A percentile compares a stretch with the other conserved stretches of the same genome.
Conservation (phyloP, 1,140 invertebrate genomes). For the Drosophila rufa region DNA sequence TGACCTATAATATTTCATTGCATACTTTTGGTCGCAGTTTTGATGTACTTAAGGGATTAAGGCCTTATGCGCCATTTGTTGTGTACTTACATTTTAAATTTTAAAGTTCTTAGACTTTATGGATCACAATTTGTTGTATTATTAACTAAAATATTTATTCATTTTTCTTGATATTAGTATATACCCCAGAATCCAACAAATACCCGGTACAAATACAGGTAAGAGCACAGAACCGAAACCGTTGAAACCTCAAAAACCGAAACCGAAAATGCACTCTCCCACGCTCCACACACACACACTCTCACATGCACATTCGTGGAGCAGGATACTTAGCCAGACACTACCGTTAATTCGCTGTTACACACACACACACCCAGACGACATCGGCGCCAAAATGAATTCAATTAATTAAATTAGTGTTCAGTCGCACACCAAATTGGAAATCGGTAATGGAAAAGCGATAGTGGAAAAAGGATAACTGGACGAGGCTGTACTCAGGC, state of each 20-base stretch:
- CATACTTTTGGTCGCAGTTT: too few species aligned
- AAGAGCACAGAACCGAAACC: conserved; percentile 5
- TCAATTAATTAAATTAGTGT: conserved; percentile 78
- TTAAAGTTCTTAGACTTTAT: too few species aligned
- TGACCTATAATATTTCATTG: neutral
- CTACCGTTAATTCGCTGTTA: conserved; percentile 62
- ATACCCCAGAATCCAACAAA: neutral
- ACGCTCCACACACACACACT: conserved; percentile 31
- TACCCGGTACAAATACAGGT: conserved; percentile 6
- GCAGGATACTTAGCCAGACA: conserved; percentile 3
- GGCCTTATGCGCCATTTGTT: too few species aligned
- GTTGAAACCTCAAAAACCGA: conserved; percentile 66
- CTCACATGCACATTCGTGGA: neutral
- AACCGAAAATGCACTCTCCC: conserved; percentile 70
- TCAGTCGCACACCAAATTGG: conserved; percentile 37
- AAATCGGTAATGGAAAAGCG: conserved; percentile 12
- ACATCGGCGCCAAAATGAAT: conserved; percentile 66
- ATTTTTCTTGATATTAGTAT: too few species aligned
- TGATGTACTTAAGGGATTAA: too few species aligned
- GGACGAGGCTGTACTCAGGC: neutral
- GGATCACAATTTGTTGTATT: too few species aligned
- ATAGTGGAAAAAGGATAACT: neutral
- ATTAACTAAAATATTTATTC: neutral
- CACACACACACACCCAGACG: conserved; percentile 26
- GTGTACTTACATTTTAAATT: too few species aligned